A percentile compares a stretch with the other conserved stretches of the same genome.
These are phyloP conservation scores for Drosophila grimshawi DNA, from an alignment of 1,140 invertebrate genomes.

Conservation along the genomic window DNA sequence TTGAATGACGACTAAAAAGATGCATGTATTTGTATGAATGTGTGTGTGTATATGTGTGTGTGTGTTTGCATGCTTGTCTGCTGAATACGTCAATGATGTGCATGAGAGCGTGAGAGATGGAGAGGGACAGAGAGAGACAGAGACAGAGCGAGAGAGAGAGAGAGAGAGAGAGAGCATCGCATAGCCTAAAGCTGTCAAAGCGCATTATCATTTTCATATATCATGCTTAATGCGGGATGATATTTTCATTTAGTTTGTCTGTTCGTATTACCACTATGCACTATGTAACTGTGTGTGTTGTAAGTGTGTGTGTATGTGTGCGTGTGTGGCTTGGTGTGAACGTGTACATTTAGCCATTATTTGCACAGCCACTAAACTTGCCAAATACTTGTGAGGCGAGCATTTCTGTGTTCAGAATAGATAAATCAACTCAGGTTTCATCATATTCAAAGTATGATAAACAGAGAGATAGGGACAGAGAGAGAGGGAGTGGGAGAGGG, in stretches of 20 bases:
- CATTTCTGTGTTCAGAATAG: constrained; percentile 25
- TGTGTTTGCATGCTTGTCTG: constrained; percentile 29
- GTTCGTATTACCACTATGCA: constrained; percentile 5
- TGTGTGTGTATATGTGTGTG: constrained; percentile 18
- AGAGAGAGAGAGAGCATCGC: constrained; percentile 18
- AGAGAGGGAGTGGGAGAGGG: no score
- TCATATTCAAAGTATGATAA: neutral
- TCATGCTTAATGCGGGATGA: constrained; percentile 60
- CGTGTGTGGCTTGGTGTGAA: neutral
- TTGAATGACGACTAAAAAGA: constrained; percentile 52
- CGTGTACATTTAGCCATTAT: neutral
- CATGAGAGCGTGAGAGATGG: constrained; percentile 9
- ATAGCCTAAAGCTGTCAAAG: constrained; percentile 60
- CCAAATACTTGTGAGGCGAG: constrained; percentile 4
- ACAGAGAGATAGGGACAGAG: neutral
- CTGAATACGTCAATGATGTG: constrained; percentile 2
- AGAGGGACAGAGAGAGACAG: constrained; percentile 5
- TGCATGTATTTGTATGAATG: constrained; percentile 25
- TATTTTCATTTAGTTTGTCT: constrained; percentile 44
- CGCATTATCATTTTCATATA: constrained; percentile 75
- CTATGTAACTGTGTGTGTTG: constrained; percentile 1
- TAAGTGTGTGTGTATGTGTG: constrained; percentile 4
- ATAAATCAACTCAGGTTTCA: constrained; percentile 61
- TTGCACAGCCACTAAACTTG: neutral
- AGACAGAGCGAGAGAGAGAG: constrained; percentile 25